These are phyloP conservation scores for Tetragnatha versicolor DNA, from an alignment of 1,140 invertebrate species.

Conservation along the genomic window DNA sequence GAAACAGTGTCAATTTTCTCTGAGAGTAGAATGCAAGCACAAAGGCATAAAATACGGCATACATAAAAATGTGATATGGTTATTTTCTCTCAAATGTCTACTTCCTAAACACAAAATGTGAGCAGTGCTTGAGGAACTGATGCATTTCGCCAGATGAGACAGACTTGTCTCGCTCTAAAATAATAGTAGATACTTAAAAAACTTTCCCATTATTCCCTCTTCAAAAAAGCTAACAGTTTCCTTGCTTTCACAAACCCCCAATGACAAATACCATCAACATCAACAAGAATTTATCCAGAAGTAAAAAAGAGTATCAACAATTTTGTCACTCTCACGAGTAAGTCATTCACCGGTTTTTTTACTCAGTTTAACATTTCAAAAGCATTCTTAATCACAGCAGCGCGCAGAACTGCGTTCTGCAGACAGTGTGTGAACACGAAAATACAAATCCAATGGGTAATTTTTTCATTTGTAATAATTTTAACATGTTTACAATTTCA, in stretches of 20 bases:
- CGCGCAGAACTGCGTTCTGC: conserved; percentile 37
- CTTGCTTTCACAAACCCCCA: not conserved
- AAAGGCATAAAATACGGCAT: conserved; percentile 49
- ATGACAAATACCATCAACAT: conserved; percentile 24
- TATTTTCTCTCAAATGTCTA: conserved; percentile 36
- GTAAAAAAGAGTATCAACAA: conserved; percentile 30
- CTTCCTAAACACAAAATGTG: conserved; percentile 36
- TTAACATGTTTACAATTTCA: conserved; percentile 21
- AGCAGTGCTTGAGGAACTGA: conserved; percentile 51
- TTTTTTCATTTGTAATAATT: conserved; percentile 9
- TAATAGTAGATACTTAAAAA: not conserved
- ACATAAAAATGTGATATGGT: conserved; percentile 48
- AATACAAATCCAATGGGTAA: conserved; percentile 13
- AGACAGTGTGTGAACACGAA: conserved; percentile 25
- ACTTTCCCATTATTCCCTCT: not conserved
- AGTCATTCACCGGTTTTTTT: conserved; percentile 43
- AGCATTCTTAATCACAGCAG: conserved; percentile 31
- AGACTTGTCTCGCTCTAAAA: not conserved
- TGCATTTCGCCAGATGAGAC: not conserved
- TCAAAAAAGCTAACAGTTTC: not conserved
- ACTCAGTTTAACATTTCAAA: conserved; percentile 28
- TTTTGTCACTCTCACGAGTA: too few relatives aligned
- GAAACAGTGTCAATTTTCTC: conserved; percentile 8
- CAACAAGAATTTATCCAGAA: conserved; percentile 40
- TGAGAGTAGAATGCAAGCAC: conserved; percentile 41